Base-by-base conservation (phyloP, 2,888 invertebrate species). In the Pimpla rufipes region DNA sequence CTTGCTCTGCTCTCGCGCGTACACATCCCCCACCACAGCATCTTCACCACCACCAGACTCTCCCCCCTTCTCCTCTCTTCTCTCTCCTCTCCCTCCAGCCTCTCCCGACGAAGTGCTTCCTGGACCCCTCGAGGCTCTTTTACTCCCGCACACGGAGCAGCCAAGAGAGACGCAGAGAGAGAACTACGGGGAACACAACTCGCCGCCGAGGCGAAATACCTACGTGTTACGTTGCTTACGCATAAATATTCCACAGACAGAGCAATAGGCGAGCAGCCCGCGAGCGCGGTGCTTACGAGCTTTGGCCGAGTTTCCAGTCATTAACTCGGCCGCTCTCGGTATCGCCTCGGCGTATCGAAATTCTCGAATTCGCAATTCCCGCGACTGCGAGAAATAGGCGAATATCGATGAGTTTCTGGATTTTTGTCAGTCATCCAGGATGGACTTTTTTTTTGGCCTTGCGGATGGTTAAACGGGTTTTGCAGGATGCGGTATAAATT, bases 1-100 rank as follows among this genome's bases (percentile, higher is more conserved):
- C 45, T 29, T 21, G 71, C 57, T 74, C 78, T 70, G 71, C 81
- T 79, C 82, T 81, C 85, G 74, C 71, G 86, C 85, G 80, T 70
- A 81, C 74, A 52, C 76, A 59, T 77, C 79, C 77, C 85, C 71
- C 73, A 64, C 86, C 74, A 82, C 62, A 62, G 57, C 62, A 45
- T 21, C 73, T 37, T 57, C 59, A 68, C 66, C 78, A 55, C 62
- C 74, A 13, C 52, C 66, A 66, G 13, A 67, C 18, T 59, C 62
- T 45, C 4, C 59, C 57, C 23, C 57, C 76, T 50, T 71, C 42
- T 52, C 79, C 55, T 52, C 64, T 42, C n/a, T 16, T 62, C 45
- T 67, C 64, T 70, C 50, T 55, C 57, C 57, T 40, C 23, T 42
- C 64, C 79, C 29, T 84, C 85, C 82, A 78, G 85, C 79, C 67